Conservation (phyloP, 1,140 invertebrate genomes). For the Lasioglossum baleicum region DNA sequence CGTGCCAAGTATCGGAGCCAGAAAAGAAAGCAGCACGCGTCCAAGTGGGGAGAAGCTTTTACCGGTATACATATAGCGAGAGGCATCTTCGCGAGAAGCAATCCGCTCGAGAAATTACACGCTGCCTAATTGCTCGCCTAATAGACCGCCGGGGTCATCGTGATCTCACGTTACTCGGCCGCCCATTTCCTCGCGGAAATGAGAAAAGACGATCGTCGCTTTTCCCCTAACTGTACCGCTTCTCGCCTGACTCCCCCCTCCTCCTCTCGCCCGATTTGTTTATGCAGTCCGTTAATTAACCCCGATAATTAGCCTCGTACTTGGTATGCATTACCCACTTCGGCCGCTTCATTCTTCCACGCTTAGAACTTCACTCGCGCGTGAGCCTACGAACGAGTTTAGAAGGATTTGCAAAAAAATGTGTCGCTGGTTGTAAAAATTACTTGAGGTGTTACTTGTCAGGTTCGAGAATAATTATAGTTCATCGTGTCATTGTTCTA, state of each 20-base stretch:
- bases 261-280: conserved; percentile 33
- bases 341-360: background rate
- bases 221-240: conserved; percentile 20
- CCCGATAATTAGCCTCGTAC: conserved; percentile 49
- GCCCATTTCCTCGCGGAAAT: conserved; percentile 51
- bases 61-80: background rate
- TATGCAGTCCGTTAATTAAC: conserved; percentile 49
- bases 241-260: background rate
- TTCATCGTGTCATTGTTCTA: too few species aligned
- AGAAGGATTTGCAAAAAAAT: too few species aligned
- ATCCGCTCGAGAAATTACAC: conserved; percentile 58
- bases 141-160: conserved; percentile 39
- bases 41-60: background rate
- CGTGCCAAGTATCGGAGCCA: background rate
- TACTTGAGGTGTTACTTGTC: too few species aligned
- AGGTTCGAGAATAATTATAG: too few species aligned
- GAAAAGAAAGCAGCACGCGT: background rate
- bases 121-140: conserved; percentile 49
- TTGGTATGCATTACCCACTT: background rate
- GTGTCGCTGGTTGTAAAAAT: too few species aligned
- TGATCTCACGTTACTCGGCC: conserved; percentile 49
- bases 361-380: background rate
- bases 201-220: conserved; percentile 20
- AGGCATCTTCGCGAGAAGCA: background rate
- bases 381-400: background rate